Evolutionary conservation across 1,140 invertebrate genomes (phyloP), one percentile per base, ranked within the genome.

Genomic region (Caenorhabditis brenneri): DNA sequence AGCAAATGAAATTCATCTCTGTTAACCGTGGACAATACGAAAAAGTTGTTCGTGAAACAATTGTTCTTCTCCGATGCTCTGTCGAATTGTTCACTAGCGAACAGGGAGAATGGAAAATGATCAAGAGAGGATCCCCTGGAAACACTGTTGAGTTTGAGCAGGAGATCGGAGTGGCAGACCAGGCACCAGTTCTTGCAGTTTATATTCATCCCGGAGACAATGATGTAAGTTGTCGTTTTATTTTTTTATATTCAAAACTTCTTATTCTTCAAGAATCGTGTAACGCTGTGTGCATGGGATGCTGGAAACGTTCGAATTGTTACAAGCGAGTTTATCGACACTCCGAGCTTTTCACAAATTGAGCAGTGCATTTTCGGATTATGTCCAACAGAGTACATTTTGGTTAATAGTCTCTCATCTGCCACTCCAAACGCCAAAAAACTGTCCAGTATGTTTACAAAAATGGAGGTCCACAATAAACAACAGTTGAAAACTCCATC

Each of bases 1-100:
- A 93, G 96, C 97, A 91, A 93, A 94, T 90, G 95, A 96, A 88
- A 81, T 85, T 74, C 24, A 48, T 85, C 27, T 55, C 55, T 2
- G 49, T 83, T 4, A 83, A 79, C 27, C 49, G 39, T 27, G 65
- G 49, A n/a, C 84, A 85, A 48, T 85, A 85, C 33, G 29, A 79
- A 60, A 49, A 80, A 9, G 84, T 82, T 24, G 74, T 85, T 29
- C 79, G 80, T 6, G 84, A 85, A 79, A 42, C 74, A 2, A 42
- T 85, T 1, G 58, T 83, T 22, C 33, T 85, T n/a, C 74, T 79
- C 15, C 58, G 74, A 24, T 84, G 83, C 22, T 39, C 84, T 10
- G 84, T 85, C 3, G 84, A 85, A 27, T 19, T 85, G 7, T 85
- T 48, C 27, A 15, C 31, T 0, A 39, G 86, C 29, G 81, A 82